A percentile compares a stretch with the other conserved stretches of the same genome.
Conservation (phyloP, 2,113 vertebrate genomes). For the Tiliqua scincoides region DNA sequence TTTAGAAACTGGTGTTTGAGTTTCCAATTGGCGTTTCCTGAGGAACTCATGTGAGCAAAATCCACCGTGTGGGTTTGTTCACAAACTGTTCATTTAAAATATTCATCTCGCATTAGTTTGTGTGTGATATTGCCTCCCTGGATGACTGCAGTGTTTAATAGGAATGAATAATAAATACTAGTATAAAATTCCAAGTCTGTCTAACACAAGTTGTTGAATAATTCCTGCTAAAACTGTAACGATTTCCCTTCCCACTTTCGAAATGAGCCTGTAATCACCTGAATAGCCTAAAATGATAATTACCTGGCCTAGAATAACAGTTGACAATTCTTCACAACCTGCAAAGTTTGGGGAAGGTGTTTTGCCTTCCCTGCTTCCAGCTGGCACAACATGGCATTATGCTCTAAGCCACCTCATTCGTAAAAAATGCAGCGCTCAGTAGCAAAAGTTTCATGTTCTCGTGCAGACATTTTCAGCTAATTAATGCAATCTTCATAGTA, state of each 20-base stretch:
- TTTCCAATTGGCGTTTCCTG: neutral
- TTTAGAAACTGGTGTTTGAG: conserved; percentile 1
- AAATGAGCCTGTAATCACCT: neutral
- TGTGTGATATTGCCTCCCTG: conserved; percentile 1
- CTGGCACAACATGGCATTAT: conserved; percentile 20
- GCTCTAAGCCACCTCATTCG: conserved; percentile 3
- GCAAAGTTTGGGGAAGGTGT: conserved; percentile 4
- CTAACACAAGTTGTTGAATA: neutral
- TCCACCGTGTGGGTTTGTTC: conserved; percentile 2
- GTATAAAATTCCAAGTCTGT: neutral
- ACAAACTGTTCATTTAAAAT: conserved; percentile 12
- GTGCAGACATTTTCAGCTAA: conserved; percentile 64
- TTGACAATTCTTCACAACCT: conserved; percentile 13
- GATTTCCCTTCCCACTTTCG: neutral
- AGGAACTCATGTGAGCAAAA: neutral
- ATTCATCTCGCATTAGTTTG: conserved; percentile 13
- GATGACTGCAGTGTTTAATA: conserved; percentile 23
- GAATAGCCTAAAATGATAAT: neutral
- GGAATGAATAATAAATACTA: conserved; percentile 23
- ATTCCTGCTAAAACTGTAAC: conserved; percentile 22
- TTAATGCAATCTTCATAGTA: conserved; percentile 55
- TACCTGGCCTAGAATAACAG: conserved; percentile 5
- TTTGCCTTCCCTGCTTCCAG: neutral
- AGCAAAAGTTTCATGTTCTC: conserved; percentile 50
- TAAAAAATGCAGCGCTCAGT: conserved; percentile 41